Evolutionary conservation across 2,888 invertebrate species (phyloP).

Genomic region (Alsophila aescularia): DNA sequence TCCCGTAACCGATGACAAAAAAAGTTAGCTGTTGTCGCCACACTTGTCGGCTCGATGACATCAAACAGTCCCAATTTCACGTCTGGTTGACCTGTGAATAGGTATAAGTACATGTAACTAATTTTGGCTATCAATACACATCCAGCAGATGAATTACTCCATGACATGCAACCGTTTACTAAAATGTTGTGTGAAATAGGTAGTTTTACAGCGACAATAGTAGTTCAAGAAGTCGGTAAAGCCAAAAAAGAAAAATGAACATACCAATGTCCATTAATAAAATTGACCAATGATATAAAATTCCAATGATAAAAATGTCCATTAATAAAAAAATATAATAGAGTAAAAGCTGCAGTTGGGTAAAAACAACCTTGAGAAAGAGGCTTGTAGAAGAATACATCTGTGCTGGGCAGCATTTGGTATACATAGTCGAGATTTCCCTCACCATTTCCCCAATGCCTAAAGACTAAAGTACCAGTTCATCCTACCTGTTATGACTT

Average conservation of each 20-base stretch:
- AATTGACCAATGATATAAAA: too few relatives aligned
- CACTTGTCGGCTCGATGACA: slow-evolving; percentile 67
- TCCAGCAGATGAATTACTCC: slow-evolving; percentile 60
- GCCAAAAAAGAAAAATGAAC: not conserved
- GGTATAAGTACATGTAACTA: slow-evolving; percentile 63
- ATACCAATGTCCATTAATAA: too few relatives aligned
- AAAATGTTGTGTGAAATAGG: slow-evolving; percentile 71
- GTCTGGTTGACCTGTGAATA: slow-evolving; percentile 69
- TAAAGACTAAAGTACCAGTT: too few relatives aligned
- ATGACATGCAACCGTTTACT: slow-evolving; percentile 41
- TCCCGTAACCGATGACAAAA: slow-evolving; percentile 69
- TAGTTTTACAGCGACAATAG: slow-evolving; percentile 24
- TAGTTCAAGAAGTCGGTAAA: slow-evolving; percentile 1
- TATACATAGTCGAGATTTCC: too few relatives aligned
- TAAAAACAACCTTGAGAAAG: too few relatives aligned
- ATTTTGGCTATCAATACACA: slow-evolving; percentile 70
- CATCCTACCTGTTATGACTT: too few relatives aligned
- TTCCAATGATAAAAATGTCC: too few relatives aligned
- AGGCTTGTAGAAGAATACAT: too few relatives aligned
- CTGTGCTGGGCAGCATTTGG: too few relatives aligned
- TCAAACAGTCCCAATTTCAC: slow-evolving; percentile 79
- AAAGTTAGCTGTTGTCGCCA: slow-evolving; percentile 66
- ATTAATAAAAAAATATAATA: too few relatives aligned
- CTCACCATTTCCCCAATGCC: too few relatives aligned
- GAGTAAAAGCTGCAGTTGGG: too few relatives aligned